These are phyloP conservation scores for Agraylea sexmaculata DNA, from an alignment of 1,140 invertebrate species.

Conservation along the genomic window DNA sequence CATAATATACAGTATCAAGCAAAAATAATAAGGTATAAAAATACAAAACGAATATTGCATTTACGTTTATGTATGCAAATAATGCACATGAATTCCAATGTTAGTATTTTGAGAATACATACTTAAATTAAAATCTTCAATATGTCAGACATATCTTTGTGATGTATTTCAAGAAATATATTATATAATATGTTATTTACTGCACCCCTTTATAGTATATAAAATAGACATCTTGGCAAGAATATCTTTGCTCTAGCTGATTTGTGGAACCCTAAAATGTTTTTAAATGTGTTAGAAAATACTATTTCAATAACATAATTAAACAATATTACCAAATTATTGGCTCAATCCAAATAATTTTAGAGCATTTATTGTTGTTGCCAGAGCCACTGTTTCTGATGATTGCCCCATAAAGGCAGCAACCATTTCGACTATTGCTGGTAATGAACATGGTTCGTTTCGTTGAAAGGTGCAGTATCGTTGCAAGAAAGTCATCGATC, in stretches of 20 bases:
- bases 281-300: neutral
- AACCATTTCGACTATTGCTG: slow-evolving; percentile 87
- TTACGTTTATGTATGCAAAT: too few species aligned
- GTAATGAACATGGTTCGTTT: slow-evolving; percentile 89
- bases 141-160: slow-evolving; percentile 10
- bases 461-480: slow-evolving; percentile 89
- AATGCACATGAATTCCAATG: too few species aligned
- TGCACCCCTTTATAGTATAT: slow-evolving; percentile 2
- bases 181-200: neutral
- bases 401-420: slow-evolving; percentile 78
- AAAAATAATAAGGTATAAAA: too few species aligned
- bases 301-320: neutral
- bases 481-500: slow-evolving; percentile 49
- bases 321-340: slow-evolving; percentile 26
- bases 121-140: too few species aligned
- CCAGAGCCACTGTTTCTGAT: slow-evolving; percentile 82
- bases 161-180: neutral
- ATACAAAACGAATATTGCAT: too few species aligned
- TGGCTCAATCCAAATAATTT: slow-evolving; percentile 83
- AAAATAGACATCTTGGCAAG: slow-evolving; percentile 5
- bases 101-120: too few species aligned
- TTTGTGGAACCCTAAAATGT: neutral
- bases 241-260: too few species aligned
- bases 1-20: too few species aligned
- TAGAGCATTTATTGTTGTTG: slow-evolving; percentile 86